Evolutionary conservation across 2,113 vertebrate genomes (phyloP).

Genomic region (Procavia capensis): DNA sequence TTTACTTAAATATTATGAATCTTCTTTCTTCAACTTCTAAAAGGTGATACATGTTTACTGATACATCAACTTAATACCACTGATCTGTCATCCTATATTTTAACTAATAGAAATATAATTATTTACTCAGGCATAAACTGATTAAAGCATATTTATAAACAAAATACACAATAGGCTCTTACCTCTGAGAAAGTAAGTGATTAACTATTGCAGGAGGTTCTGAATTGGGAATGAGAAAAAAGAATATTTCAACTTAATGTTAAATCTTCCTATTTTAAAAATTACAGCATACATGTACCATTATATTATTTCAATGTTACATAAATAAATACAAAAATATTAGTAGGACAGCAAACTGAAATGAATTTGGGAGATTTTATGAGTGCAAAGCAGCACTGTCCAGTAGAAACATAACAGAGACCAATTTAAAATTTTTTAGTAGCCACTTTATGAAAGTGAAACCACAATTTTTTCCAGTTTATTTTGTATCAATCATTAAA

Average conservation of each 20-base stretch:
- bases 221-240: background rate
- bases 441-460: background rate
- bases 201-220: background rate
- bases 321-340: background rate
- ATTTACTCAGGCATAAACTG: background rate
- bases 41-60: background rate
- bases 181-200: background rate
- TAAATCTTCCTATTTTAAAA: background rate
- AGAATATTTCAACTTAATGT: background rate
- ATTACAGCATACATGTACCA: background rate
- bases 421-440: background rate
- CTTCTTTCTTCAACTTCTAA: background rate
- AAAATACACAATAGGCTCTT: background rate
- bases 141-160: background rate
- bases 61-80: background rate
- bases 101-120: background rate
- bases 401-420: too few species aligned
- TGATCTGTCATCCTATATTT: background rate
- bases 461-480: background rate
- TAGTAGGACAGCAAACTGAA: slow-evolving; percentile 5
- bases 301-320: background rate
- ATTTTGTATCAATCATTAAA: background rate
- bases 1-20: background rate
- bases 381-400: background rate
- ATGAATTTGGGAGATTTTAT: background rate